phyloP scores from a whole-genome alignment of 2,113 vertebrate species.

The Setophaga kirtlandii region DNA sequence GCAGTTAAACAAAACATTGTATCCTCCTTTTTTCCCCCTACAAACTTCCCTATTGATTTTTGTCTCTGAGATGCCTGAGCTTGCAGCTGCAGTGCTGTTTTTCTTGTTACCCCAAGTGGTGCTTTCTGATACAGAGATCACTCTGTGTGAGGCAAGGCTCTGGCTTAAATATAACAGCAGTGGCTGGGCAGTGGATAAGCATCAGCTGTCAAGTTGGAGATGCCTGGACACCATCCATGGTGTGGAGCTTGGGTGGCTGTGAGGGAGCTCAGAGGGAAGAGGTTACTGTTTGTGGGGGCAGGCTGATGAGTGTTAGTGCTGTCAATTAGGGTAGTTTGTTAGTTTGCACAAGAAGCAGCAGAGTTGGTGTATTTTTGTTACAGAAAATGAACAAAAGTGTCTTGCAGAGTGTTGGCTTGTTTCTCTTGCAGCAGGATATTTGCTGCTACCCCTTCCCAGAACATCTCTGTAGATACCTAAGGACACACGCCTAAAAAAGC shows the following conservation, averaged over 20 bases:
- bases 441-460: neutral
- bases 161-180: neutral
- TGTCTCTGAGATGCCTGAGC: neutral
- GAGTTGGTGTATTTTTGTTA: neutral
- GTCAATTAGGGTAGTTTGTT: neutral
- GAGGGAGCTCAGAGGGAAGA: neutral
- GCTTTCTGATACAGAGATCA: neutral
- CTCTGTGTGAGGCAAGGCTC: neutral
- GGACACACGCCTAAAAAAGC: neutral
- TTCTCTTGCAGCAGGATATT: neutral
- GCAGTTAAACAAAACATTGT: neutral
- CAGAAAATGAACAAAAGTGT: neutral
- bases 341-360: neutral
- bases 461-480: neutral
- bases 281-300: neutral
- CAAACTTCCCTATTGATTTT: neutral
- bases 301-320: neutral
- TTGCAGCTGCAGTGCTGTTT: neutral
- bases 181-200: neutral
- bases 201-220: neutral
- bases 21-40: neutral
- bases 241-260: rapidly evolving
- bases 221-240: rapidly evolving
- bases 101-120: neutral
- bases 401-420: neutral